Percentiles rank a stretch among this genome's conserved stretches.
These are phyloP conservation scores for Nyctalus aviator DNA, from an alignment of 2,797 vertebrate species.

Conservation along the genomic window DNA sequence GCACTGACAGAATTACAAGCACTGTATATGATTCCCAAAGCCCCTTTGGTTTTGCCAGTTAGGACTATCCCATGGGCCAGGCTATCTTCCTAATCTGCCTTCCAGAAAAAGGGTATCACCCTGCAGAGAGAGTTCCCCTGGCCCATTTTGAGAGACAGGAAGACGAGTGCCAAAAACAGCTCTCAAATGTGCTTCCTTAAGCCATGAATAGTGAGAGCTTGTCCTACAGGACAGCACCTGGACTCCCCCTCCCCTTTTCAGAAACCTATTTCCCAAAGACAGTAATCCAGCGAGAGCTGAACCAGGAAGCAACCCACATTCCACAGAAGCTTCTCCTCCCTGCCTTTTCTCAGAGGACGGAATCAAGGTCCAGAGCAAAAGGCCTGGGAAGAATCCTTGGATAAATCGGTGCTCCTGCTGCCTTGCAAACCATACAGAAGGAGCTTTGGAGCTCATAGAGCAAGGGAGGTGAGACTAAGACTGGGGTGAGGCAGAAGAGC, in stretches of 20 bases:
- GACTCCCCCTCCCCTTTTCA: neutral
- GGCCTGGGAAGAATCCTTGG: neutral
- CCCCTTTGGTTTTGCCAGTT: neutral
- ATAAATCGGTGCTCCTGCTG: neutral
- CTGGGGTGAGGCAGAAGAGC: neutral
- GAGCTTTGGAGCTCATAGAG: neutral
- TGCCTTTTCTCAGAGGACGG: neutral
- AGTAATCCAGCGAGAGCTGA: neutral
- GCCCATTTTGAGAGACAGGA: neutral
- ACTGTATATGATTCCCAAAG: neutral
- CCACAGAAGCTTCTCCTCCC: neutral
- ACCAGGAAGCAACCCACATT: neutral
- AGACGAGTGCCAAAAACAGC: neutral
- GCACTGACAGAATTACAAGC: neutral
- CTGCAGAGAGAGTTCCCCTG: neutral
- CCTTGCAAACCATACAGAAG: neutral
- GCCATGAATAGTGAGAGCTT: neutral
- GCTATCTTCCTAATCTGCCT: neutral
- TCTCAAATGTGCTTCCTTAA: neutral
- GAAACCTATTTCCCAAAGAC: constrained; percentile 26
- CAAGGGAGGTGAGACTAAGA: neutral
- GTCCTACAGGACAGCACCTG: neutral
- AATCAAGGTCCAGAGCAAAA: constrained; percentile 12
- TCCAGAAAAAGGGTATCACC: neutral
- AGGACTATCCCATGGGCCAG: neutral